Evolutionary conservation across 2,888 invertebrate genomes (phyloP), one percentile per base, ranked within the genome.

Genomic region (Ceramica pisi): DNA sequence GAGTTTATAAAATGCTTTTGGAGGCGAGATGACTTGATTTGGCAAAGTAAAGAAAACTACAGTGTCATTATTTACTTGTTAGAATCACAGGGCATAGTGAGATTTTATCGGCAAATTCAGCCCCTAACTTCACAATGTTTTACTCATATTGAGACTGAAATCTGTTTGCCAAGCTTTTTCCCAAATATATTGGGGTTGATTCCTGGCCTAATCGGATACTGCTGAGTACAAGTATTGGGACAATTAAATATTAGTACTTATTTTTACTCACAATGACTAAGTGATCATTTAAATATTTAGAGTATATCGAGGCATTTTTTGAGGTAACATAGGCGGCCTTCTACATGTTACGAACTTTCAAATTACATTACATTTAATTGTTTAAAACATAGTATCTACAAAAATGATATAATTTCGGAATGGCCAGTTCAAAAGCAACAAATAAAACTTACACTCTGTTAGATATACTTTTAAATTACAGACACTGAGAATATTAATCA

Each of bases 401-500:
- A 23, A 26, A 55, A 59, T 9, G 1, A n/a, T 16, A 9, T 16
- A 38, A 14, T n/a, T 44, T 31, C 19, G 6, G 2, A 56, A 31
- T 75, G 35, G 31, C 38, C 21, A 41, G 38, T 74, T 55, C n/a
- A 21, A 75, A 67, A 76, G 76, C 35, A 67, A 57, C 7, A 10
- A 16, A n/a, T 10, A 35, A 46, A 59, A 69, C 23, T 38, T 50
- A 69, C 41, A 53, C 48, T 60, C 48, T 55, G 53, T 44, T 60
- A 71, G 60, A 56, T 50, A 71, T 50, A 71, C 35, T 51, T 67
- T 75, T 7, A 21, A 59, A 31, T 56, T 50, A 67, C 19, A 67
- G 51, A 59, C 70, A 76, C 48, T 9, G 9, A 61, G 1, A 63
- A 63, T 38, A 67, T 38, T 19, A 53, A 61, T 10, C 31, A 46